These are phyloP conservation scores for Scomber colias DNA, from an alignment of 2,113 vertebrate genomes.

Conservation along the genomic window DNA sequence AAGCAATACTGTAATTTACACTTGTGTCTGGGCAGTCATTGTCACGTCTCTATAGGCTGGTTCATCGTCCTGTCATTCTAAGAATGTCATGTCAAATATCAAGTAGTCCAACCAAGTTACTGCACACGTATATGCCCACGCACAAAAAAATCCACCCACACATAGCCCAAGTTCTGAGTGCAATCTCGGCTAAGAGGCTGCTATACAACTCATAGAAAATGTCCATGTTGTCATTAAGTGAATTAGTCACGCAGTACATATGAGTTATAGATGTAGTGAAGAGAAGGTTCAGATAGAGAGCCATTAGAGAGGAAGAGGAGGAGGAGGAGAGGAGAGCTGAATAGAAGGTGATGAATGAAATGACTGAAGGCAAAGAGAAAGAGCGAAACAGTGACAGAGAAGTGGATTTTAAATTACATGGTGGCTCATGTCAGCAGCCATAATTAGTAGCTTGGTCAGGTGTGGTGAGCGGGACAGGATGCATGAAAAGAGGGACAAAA, in stretches of 20 bases:
- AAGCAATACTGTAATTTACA: too few species aligned
- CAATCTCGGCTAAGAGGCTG: neutral
- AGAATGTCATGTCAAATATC: slow-evolving; percentile 51
- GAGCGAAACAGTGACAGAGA: slow-evolving; percentile 56
- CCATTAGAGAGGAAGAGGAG: slow-evolving; percentile 60
- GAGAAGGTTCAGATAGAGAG: slow-evolving; percentile 42
- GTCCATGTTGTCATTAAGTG: slow-evolving; percentile 37
- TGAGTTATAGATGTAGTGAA: slow-evolving; percentile 52
- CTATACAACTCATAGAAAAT: slow-evolving; percentile 12
- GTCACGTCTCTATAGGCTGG: neutral
- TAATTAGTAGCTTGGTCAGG: slow-evolving; percentile 83
- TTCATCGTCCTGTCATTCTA: slow-evolving; percentile 34
- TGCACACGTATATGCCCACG: neutral
- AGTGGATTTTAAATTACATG: slow-evolving; percentile 80
- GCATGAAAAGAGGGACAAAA: slow-evolving; percentile 52
- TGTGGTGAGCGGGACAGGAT: slow-evolving; percentile 80
- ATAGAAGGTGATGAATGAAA: slow-evolving; percentile 79
- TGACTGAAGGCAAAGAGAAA: slow-evolving; percentile 70
- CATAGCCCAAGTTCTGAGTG: neutral
- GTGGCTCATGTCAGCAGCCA: slow-evolving; percentile 72
- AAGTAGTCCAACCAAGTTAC: neutral
- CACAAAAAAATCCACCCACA: slow-evolving; percentile 30
- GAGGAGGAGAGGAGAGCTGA: slow-evolving; percentile 53
- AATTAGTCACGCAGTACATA: slow-evolving; percentile 38
- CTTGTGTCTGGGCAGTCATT: neutral